Evolutionary conservation across 2,888 invertebrate species (phyloP), one percentile per base, ranked within the genome.

Genomic region (Luperina nickerlii): DNA sequence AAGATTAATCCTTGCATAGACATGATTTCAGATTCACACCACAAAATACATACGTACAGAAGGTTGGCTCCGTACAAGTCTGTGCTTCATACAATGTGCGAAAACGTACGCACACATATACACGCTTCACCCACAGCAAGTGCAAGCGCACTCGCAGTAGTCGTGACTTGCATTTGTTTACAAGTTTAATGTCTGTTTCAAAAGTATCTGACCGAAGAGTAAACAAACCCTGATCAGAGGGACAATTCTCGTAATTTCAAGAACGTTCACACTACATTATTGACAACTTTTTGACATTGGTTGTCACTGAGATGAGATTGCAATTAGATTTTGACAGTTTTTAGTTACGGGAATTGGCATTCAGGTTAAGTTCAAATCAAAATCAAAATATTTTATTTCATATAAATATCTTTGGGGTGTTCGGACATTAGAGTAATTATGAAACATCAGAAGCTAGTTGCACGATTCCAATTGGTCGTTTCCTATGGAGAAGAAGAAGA

Each of bases 1-100:
- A 72, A 74, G 74, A 78, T 79, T 79, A 86, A 84, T 66, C 76
- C 70, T 68, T 73, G 38, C 84, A 86, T 69, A 63, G 54, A 27
- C 45, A 68, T 48, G 18, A 81, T 87, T 77, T 67, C 48, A 57
- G 65, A 84, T 79, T 76, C 74, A 63, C 7, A 57, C 57, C 45
- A 75, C 32, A 45, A 2, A 18, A 32, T 18, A 75, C 0, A 27
- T 24, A n/a, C 0, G 0, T 20, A 15, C 76, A 80, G 67, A 80
- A 80, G 67, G 13, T 15, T 0, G 0, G 1, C 15, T 60, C 4
- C 6, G 24, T 24, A 32, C 32, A 32, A 32, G 32, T 32, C 1
- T 32, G 32, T 32, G 32, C 32, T 32, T 32, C 32, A 32, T 32
- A 8, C 20, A 62, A 9, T 3, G 11, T 24, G 3, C 8, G 4